Evolutionary conservation across 2,888 invertebrate genomes (phyloP).

Genomic region (Pachydiplax longipennis): DNA sequence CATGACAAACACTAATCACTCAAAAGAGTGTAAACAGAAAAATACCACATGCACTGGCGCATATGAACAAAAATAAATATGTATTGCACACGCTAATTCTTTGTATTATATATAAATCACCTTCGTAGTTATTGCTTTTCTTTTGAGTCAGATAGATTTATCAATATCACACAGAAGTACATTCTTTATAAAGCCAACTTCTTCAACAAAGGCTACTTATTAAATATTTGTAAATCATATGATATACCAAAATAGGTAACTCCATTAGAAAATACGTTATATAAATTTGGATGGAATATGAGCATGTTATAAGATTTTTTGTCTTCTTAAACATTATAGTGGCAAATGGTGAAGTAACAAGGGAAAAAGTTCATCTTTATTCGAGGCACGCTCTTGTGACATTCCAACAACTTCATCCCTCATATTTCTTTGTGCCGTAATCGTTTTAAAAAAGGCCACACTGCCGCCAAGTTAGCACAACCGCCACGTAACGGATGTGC

Average conservation of each 20-base stretch:
- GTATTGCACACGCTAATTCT: constrained; percentile 31
- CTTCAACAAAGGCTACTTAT: constrained; percentile 16
- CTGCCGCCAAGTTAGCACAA: neutral
- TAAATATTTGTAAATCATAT: constrained; percentile 44
- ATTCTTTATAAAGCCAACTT: neutral
- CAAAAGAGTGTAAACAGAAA: constrained; percentile 26
- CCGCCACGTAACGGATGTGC: neutral
- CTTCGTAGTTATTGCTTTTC: constrained; percentile 23
- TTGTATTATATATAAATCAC: constrained; percentile 17
- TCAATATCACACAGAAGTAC: constrained; percentile 30
- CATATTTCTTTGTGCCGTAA: neutral
- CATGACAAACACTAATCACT: neutral
- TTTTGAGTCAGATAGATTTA: constrained; percentile 11
- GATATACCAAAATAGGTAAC: constrained; percentile 49
- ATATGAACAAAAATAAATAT: constrained; percentile 36
- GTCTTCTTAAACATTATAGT: constrained; percentile 10
- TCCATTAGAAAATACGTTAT: constrained; percentile 48
- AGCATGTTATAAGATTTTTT: constrained; percentile 28
- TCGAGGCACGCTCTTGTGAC: neutral
- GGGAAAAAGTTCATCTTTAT: neutral
- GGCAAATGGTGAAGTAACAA: neutral
- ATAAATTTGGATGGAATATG: constrained; percentile 48
- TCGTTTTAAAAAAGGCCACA: neutral
- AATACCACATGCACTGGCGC: constrained; percentile 28
- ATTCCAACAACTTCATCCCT: neutral